Conservation (phyloP, 2,888 invertebrate species). For the Brenthis hecate region DNA sequence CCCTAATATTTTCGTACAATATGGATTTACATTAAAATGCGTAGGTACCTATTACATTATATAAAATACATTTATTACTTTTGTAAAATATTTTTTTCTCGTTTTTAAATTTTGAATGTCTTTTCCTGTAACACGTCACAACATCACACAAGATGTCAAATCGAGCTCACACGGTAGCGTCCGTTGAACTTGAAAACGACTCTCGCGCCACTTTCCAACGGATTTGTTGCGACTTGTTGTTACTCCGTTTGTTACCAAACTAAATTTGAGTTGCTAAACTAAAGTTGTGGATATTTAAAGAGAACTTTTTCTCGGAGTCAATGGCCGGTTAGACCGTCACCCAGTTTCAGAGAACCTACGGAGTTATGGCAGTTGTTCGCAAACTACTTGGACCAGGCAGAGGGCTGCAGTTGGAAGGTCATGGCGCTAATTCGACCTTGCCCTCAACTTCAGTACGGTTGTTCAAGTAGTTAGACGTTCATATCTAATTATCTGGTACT, state of each 20-base stretch:
- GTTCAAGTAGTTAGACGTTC: constrained; percentile 46
- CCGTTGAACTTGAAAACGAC: constrained; percentile 77
- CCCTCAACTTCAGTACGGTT: constrained; percentile 64
- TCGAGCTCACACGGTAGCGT: constrained; percentile 40
- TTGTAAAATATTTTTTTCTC: neutral
- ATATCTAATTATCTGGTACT: constrained; percentile 50
- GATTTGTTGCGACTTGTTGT: constrained; percentile 80
- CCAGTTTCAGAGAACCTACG: constrained; percentile 79
- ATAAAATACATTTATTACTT: neutral
- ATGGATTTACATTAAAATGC: too few species aligned
- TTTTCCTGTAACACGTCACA: neutral
- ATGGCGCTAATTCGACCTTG: constrained; percentile 80
- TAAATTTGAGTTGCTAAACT: constrained; percentile 82
- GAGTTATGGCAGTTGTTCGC: constrained; percentile 82
- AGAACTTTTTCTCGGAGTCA: constrained; percentile 82
- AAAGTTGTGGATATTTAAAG: constrained; percentile 82
- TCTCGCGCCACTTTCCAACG: constrained; percentile 77
- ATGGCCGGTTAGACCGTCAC: constrained; percentile 80
- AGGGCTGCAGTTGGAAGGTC: constrained; percentile 78
- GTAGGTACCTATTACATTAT: too few species aligned
- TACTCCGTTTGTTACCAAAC: constrained; percentile 79
- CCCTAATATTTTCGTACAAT: too few species aligned
- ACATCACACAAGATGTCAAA: constrained; percentile 32
- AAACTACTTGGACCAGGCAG: constrained; percentile 78
- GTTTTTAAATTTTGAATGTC: neutral